These are phyloP conservation scores for Caenorhabditis wallacei DNA, from an alignment of 2,888 invertebrate genomes.

Conservation along the genomic window DNA sequence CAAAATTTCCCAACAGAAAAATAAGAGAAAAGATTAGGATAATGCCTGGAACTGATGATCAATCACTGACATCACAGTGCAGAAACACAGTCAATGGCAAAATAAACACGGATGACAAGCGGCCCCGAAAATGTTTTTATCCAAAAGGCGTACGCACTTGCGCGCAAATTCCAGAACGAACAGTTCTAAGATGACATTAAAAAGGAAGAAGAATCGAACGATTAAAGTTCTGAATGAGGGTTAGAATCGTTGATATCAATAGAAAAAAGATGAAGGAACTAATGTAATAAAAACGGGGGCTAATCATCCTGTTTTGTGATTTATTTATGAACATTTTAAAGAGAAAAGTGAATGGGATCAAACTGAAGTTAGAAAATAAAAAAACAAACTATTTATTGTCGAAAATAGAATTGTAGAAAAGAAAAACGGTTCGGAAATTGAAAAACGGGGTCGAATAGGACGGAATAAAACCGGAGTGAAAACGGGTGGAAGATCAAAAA, in stretches of 20 bases:
- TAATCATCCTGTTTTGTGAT: constrained; percentile 36
- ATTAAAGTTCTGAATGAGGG: constrained; percentile 31
- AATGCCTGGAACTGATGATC: constrained; percentile 44
- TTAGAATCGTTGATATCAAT: constrained; percentile 20
- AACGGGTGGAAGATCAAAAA: constrained; percentile 22
- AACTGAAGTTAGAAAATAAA: neutral
- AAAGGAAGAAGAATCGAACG: neutral
- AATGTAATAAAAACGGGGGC: constrained; percentile 36
- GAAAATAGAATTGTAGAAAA: constrained; percentile 17
- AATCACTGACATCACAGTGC: constrained; percentile 43
- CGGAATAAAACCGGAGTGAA: constrained; percentile 17
- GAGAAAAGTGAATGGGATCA: neutral
- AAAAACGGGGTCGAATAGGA: constrained; percentile 23
- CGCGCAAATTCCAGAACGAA: constrained; percentile 37
- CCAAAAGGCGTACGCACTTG: constrained; percentile 12
- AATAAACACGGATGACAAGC: constrained; percentile 63
- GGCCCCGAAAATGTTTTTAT: constrained; percentile 52
- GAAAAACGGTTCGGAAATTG: constrained; percentile 12
- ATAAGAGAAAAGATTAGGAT: constrained; percentile 2
- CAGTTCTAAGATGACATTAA: constrained; percentile 6
- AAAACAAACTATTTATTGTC: neutral
- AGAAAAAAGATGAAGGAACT: constrained; percentile 20
- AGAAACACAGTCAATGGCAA: constrained; percentile 53
- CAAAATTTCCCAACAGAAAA: neutral
- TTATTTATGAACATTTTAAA: constrained; percentile 27